Evolutionary conservation across 1,140 invertebrate genomes (phyloP).

Genomic region (Drosophila fuyamai): DNA sequence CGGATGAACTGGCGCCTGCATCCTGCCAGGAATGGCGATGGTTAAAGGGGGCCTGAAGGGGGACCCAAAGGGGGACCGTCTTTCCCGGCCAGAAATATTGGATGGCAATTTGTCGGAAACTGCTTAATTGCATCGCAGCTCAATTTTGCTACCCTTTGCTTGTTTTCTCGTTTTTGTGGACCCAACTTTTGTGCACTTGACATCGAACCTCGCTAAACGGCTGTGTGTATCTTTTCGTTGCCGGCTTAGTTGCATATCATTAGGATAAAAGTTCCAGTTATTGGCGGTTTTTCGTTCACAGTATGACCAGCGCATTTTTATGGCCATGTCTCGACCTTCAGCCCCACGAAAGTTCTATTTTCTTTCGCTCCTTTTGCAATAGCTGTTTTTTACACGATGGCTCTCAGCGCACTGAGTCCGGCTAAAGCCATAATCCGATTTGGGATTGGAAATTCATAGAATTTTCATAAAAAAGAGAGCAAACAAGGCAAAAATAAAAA

Average conservation of each 20-base stretch:
- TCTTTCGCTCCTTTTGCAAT: slow-evolving; percentile 9
- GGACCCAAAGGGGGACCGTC: background rate
- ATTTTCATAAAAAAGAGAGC: slow-evolving; percentile 52
- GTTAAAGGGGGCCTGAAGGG: too few species aligned
- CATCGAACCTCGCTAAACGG: slow-evolving; percentile 18
- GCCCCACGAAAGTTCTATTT: slow-evolving; percentile 31
- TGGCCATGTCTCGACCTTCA: slow-evolving; percentile 28
- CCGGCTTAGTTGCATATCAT: slow-evolving; percentile 51
- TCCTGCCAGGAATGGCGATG: slow-evolving; percentile 23
- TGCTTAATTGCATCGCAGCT: slow-evolving; percentile 75
- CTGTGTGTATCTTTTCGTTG: slow-evolving; percentile 21
- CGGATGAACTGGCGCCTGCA: slow-evolving; percentile 44
- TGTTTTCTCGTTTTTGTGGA: slow-evolving; percentile 1
- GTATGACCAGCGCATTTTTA: slow-evolving; percentile 9
- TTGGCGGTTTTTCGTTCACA: slow-evolving; percentile 24
- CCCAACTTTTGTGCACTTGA: slow-evolving; percentile 14
- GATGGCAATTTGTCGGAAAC: slow-evolving; percentile 66
- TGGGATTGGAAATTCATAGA: slow-evolving; percentile 71
- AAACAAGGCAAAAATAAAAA: slow-evolving; percentile 14
- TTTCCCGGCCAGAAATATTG: slow-evolving; percentile 55
- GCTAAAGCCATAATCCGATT: slow-evolving; percentile 75
- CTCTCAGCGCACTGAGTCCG: slow-evolving; percentile 12
- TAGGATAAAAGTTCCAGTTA: slow-evolving; percentile 35
- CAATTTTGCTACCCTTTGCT: slow-evolving; percentile 58
- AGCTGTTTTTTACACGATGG: background rate